Percentiles rank a stretch among this genome's conserved stretches.
Conservation (phyloP, 1,140 invertebrate species). For the Drosophila parvula region DNA sequence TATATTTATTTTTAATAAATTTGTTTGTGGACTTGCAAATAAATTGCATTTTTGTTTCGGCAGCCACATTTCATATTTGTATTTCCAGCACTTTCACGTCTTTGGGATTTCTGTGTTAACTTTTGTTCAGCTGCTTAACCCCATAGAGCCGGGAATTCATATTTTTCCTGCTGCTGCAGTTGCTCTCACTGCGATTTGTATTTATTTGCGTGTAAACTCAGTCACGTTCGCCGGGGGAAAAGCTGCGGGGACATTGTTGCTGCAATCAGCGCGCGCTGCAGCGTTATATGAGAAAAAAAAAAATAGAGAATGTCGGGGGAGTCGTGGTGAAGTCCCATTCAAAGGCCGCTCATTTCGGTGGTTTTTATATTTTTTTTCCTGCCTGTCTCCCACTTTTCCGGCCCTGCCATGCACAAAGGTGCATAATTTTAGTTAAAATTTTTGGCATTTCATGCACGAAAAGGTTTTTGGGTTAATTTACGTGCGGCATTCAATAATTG, state of each 20-base stretch:
- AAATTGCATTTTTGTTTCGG: conserved; percentile 75
- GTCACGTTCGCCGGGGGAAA: conserved; percentile 51
- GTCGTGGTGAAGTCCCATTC: conserved; percentile 19
- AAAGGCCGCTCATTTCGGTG: conserved; percentile 34
- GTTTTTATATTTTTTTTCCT: background rate
- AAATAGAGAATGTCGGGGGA: background rate
- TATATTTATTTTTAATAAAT: background rate
- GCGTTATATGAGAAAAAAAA: conserved; percentile 54
- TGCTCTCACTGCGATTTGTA: conserved; percentile 39
- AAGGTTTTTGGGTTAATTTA: conserved; percentile 78
- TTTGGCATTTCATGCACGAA: conserved; percentile 75
- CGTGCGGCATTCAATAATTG: conserved; percentile 46
- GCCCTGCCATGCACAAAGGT: conserved; percentile 42
- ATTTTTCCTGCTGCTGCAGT: conserved; percentile 24
- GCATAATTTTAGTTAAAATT: conserved; percentile 77
- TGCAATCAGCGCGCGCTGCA: conserved; percentile 52
- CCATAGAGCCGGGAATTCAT: conserved; percentile 17
- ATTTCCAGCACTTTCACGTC: conserved; percentile 26
- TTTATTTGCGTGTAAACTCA: conserved; percentile 74
- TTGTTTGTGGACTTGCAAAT: conserved; percentile 40
- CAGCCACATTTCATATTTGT: conserved; percentile 58
- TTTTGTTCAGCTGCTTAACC: conserved; percentile 60
- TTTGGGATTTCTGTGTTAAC: conserved; percentile 13
- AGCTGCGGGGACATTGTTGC: conserved; percentile 1
- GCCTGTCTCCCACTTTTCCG: conserved; percentile 18